Base-by-base conservation (phyloP, 2,888 invertebrate genomes). In the Agrenia bidenticulata region DNA sequence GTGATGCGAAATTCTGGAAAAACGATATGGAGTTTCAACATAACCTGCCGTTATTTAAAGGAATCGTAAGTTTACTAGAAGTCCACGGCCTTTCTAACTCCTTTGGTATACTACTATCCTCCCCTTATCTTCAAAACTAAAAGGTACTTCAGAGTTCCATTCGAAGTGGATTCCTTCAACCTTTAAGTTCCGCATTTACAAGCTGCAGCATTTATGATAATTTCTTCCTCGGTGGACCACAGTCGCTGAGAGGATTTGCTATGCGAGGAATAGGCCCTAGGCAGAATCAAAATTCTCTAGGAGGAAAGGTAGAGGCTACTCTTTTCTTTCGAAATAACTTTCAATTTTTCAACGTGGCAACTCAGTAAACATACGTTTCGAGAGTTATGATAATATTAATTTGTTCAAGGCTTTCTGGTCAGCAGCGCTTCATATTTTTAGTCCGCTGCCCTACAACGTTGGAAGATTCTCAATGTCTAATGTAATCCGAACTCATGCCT, bases 211-310 rank as follows among this genome's bases (percentile, higher is more conserved):
- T 89, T 67, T 83, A 86, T 32, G 92, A 93, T 80, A 84, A 87
- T 76, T 90, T 90, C 82, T 93, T 88, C 81, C 82, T 94, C 53
- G 98, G 98, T 2, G 97, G 98, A 0, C 93, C 97, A 1, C 82
- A 91, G 70, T 88, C 89, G 49, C 78, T 98, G 24, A 83, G 98
- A 71, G 98, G 97, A n/a, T 98, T 97, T 81, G 85, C 87, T 63
- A 86, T 87, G 80, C 85, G 91, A 71, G 92, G 94, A n/a, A 87
- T 90, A 26, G 95, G 95, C 0, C 92, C 94, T 0, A 89, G 90
- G 69, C 81, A 84, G 27, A 91, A 94, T 71, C 89, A 89, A 60
- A 87, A 86, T 77, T 84, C 89, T 2, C 79, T 88, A 0, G 92
- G 92, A 1, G 88, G 89, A 5, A 85, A 86, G 78, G 85, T 7